Conservation (phyloP, 2,113 vertebrate genomes). For the Setophaga petechia region DNA sequence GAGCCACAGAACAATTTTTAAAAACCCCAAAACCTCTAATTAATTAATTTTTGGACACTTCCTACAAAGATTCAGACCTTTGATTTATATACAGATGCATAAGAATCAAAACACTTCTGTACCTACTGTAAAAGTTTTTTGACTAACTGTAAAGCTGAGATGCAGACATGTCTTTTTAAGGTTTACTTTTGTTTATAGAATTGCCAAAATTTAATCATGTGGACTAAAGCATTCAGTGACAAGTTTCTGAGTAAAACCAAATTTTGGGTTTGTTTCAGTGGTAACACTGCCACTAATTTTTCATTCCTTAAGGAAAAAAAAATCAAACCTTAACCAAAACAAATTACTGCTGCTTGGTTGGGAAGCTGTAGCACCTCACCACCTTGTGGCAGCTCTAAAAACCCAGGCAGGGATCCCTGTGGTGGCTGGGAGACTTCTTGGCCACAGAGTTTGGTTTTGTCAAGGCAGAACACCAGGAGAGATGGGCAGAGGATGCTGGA, state of each 20-base stretch:
- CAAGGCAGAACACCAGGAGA: not conserved
- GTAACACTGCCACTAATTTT: not conserved
- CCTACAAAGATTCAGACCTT: not conserved
- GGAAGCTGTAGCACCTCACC: not conserved
- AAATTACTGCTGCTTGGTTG: not conserved
- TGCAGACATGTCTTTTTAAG: not conserved
- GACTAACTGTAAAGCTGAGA: not conserved
- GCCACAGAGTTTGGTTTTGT: not conserved
- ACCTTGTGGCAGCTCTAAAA: not conserved
- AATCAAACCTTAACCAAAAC: not conserved
- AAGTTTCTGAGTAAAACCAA: not conserved
- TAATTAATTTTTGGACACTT: not conserved
- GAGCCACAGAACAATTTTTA: not conserved
- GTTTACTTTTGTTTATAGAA: not conserved
- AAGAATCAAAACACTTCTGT: not conserved
- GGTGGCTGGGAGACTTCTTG: not conserved
- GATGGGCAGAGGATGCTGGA: not conserved
- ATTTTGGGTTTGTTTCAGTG: not conserved
- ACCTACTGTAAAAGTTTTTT: not conserved
- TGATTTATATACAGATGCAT: not conserved
- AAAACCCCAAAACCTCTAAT: not conserved
- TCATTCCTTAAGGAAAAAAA: not conserved
- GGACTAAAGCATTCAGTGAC: not conserved
- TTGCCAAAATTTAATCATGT: not conserved
- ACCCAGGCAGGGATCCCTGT: not conserved